A percentile compares a stretch with the other conserved stretches of the same genome.
Conservation (phyloP, 1,140 invertebrate genomes). For the Drosophila albomicans region DNA sequence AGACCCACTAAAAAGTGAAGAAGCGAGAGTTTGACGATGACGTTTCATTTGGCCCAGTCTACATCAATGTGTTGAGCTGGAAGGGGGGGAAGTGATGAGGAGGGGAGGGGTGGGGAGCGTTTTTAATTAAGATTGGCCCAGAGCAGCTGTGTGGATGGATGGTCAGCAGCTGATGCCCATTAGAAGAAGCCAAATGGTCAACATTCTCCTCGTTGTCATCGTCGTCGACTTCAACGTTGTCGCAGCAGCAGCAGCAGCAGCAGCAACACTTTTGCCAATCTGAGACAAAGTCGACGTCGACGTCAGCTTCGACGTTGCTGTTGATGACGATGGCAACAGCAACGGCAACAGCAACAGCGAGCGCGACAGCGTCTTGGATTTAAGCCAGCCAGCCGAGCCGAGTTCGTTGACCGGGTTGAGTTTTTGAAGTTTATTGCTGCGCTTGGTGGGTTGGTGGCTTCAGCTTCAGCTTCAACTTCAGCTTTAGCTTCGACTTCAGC, state of each 20-base stretch:
- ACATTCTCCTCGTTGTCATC: conserved; percentile 31
- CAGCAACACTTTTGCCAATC: too few species aligned
- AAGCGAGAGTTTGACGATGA: conserved; percentile 76
- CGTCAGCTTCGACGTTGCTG: neutral
- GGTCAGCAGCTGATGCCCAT: conserved; percentile 50
- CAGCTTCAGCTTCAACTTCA: neutral
- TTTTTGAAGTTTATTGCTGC: conserved; percentile 76
- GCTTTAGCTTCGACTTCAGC: too few species aligned
- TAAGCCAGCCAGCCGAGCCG: conserved; percentile 50
- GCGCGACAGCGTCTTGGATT: conserved; percentile 55
- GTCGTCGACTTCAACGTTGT: neutral
- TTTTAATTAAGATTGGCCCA: conserved; percentile 63
- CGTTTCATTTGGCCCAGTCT: conserved; percentile 43
- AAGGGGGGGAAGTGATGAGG: neutral
- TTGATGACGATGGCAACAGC: neutral
- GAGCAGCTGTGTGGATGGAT: conserved; percentile 36
- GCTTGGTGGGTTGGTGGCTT: conserved; percentile 43
- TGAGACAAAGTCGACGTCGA: neutral
- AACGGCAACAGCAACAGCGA: conserved; percentile 22
- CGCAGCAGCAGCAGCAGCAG: neutral
- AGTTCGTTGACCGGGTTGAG: conserved; percentile 75
- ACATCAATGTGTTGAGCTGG: too few species aligned
- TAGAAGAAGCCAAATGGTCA: conserved; percentile 47
- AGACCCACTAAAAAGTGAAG: conserved; percentile 65
- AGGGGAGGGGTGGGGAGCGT: conserved; percentile 12